Conservation (phyloP, 2,113 vertebrate genomes). For the Lophius piscatorius region DNA sequence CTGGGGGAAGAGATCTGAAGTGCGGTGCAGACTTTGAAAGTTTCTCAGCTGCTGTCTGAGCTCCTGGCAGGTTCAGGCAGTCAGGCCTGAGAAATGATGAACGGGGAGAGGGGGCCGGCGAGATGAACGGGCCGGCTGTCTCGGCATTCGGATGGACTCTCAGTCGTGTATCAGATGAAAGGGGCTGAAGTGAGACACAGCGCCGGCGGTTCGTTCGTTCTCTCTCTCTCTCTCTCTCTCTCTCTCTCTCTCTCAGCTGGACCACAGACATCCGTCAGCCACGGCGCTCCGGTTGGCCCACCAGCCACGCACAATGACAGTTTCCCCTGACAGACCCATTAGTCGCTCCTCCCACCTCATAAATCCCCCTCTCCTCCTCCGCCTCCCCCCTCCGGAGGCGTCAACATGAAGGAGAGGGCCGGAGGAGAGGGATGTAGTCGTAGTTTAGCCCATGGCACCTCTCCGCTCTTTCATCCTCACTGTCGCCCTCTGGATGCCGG, state of each 20-base stretch:
- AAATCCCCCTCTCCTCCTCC: slow-evolving; percentile 29
- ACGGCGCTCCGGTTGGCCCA: slow-evolving; percentile 50
- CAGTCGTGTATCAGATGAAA: slow-evolving; percentile 72
- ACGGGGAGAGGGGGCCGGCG: slow-evolving; percentile 18
- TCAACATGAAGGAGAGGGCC: slow-evolving; percentile 19
- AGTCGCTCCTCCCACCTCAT: slow-evolving; percentile 34
- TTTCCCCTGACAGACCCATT: slow-evolving; percentile 69
- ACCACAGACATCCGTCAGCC: slow-evolving; percentile 65
- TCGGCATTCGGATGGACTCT: slow-evolving; percentile 73
- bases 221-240: slow-evolving; percentile 23
- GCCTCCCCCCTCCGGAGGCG: too few relatives aligned
- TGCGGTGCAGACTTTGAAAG: slow-evolving; percentile 54
- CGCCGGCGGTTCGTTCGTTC: slow-evolving; percentile 45
- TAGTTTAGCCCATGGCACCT: slow-evolving; percentile 51
- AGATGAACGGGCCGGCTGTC: slow-evolving; percentile 58
- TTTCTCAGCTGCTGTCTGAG: slow-evolving; percentile 50
- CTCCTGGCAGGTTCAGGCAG: slow-evolving; percentile 58
- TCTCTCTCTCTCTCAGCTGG: too few relatives aligned
- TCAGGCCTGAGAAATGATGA: slow-evolving; percentile 66
- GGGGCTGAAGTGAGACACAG: slow-evolving; percentile 76
- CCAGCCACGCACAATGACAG: slow-evolving; percentile 65
- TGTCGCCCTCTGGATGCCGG: slow-evolving; percentile 31
- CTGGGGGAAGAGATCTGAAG: slow-evolving; percentile 68
- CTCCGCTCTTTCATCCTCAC: slow-evolving; percentile 50
- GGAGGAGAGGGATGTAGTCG: slow-evolving; percentile 59